Evolutionary conservation across 2,797 vertebrate genomes (phyloP).

Genomic region (Dryobates pubescens): DNA sequence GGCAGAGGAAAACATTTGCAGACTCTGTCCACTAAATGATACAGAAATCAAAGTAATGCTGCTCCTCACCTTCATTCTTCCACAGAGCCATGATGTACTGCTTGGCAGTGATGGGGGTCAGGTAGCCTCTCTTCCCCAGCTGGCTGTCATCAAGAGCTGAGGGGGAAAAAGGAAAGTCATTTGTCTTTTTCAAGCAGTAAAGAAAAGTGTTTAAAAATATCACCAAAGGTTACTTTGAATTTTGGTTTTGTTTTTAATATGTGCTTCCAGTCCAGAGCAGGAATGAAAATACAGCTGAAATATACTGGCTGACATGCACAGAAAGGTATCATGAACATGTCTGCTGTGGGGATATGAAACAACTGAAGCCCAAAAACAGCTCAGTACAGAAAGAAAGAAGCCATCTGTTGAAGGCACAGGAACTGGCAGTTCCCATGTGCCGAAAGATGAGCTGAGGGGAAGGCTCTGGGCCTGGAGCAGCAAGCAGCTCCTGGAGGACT

Average conservation of each 20-base stretch:
- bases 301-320: background rate
- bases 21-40: background rate
- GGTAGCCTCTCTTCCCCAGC: slow-evolving; percentile 86
- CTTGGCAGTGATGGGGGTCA: slow-evolving; percentile 87
- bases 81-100: slow-evolving; percentile 87
- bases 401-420: too few relatives aligned
- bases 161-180: background rate
- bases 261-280: background rate
- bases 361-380: background rate
- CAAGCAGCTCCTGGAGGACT: too few relatives aligned
- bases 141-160: slow-evolving; percentile 76
- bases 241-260: background rate
- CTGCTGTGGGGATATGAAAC: background rate
- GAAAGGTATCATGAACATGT: background rate
- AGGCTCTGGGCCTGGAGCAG: too few relatives aligned
- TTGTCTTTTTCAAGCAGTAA: too few relatives aligned
- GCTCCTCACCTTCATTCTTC: slow-evolving; percentile 88
- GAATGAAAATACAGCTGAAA: background rate
- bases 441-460: too few relatives aligned
- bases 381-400: background rate
- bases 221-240: background rate
- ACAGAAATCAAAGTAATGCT: background rate
- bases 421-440: too few relatives aligned
- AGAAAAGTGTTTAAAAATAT: background rate
- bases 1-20: background rate